Percentiles rank a stretch among this genome's conserved stretches.
Evolutionary conservation across 2,888 invertebrate genomes (phyloP).

Genomic region (Griposia aprilina): DNA sequence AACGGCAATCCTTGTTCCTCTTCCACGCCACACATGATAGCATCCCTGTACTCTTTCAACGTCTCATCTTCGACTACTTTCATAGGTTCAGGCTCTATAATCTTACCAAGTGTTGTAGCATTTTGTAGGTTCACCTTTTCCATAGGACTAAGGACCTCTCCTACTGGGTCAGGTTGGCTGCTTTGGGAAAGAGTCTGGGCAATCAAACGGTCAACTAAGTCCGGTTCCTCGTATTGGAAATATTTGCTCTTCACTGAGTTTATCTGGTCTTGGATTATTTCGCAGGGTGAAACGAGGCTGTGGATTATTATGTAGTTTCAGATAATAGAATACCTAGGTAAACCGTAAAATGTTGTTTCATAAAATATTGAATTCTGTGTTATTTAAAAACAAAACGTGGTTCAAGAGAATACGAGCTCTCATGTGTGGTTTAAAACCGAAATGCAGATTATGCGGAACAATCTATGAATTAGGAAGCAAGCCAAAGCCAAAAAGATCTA

Average conservation of each 20-base stretch:
- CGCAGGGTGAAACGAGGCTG: conserved; percentile 70
- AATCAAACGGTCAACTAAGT: conserved; percentile 75
- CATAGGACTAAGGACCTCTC: conserved; percentile 75
- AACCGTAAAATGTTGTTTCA: too few species aligned
- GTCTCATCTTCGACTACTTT: conserved; percentile 68
- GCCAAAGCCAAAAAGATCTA: background rate
- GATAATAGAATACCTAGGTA: background rate
- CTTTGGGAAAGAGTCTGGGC: conserved; percentile 75
- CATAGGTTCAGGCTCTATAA: conserved; percentile 65
- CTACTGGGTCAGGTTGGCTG: conserved; percentile 75
- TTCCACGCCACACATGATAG: conserved; percentile 67
- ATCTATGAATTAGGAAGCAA: background rate
- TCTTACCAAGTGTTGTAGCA: conserved; percentile 69
- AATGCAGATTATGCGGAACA: background rate
- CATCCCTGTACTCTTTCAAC: conserved; percentile 78
- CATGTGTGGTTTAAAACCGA: background rate
- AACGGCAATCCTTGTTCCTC: conserved; percentile 70
- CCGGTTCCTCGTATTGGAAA: conserved; percentile 70
- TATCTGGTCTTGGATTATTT: conserved; percentile 71
- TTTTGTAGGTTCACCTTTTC: conserved; percentile 75
- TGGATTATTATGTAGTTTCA: background rate
- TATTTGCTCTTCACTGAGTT: conserved; percentile 68
- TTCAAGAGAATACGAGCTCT: background rate
- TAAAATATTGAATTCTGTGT: background rate
- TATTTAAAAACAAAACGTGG: background rate